These are phyloP conservation scores for Homalodisca vitripennis DNA, from an alignment of 1,140 invertebrate genomes.

Conservation along the genomic window DNA sequence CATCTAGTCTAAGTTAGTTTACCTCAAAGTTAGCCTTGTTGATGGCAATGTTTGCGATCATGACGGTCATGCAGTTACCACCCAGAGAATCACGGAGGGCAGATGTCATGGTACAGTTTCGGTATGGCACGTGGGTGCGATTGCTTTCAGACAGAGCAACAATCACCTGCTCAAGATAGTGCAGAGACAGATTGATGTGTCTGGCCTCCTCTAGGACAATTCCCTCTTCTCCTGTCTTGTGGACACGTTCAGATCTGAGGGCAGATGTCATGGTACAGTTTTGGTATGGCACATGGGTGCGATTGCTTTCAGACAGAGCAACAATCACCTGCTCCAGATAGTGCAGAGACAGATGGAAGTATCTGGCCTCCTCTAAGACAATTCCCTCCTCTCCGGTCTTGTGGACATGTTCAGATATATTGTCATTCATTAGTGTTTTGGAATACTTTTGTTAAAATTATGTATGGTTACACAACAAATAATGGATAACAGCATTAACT, in stretches of 20 bases:
- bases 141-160: slow-evolving; percentile 59
- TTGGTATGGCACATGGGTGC: not conserved
- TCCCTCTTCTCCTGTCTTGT: slow-evolving; percentile 52
- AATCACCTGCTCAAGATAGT: slow-evolving; percentile 69
- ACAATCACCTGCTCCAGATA: slow-evolving; percentile 57
- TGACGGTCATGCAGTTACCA: slow-evolving; percentile 65
- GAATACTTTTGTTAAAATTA: too few species aligned
- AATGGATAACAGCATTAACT: too few species aligned
- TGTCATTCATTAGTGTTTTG: too few species aligned
- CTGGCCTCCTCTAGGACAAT: slow-evolving; percentile 59
- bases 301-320: not conserved
- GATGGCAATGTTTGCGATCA: slow-evolving; percentile 63
- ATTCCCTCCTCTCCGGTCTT: slow-evolving; percentile 52
- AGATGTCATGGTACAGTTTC: slow-evolving; percentile 64
- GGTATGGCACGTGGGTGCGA: slow-evolving; percentile 61
- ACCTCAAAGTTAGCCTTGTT: slow-evolving; percentile 55
- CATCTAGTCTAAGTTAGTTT: too few species aligned
- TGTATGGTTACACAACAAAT: too few species aligned
- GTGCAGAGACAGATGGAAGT: slow-evolving; percentile 67
- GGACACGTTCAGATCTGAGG: slow-evolving; percentile 49
- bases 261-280: not conserved
- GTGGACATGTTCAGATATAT: slow-evolving; percentile 53
- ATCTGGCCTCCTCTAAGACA: slow-evolving; percentile 59
- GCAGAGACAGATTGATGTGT: slow-evolving; percentile 65
- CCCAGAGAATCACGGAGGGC: slow-evolving; percentile 63